Percentiles rank a stretch among this genome's conserved stretches.
Conservation (phyloP, 2,113 vertebrate genomes). For the Equus quagga region DNA sequence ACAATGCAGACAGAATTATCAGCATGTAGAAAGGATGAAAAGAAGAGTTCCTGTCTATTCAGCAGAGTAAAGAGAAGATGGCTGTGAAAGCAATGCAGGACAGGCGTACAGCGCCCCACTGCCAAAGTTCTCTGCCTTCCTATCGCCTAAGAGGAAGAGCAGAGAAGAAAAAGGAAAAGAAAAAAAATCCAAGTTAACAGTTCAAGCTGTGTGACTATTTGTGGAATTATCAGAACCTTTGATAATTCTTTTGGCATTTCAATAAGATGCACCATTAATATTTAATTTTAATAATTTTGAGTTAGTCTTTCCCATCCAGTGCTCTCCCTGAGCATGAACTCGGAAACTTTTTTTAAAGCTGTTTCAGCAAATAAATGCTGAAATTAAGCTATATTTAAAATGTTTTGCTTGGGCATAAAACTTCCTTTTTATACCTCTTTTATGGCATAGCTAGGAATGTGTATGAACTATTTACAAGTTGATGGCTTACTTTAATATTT, state of each 20-base stretch:
- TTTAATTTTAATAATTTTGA: conserved; percentile 69
- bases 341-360: background rate
- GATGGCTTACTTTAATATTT: background rate
- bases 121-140: background rate
- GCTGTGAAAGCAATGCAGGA: too few relatives aligned
- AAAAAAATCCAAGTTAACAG: background rate
- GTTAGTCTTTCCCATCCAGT: background rate
- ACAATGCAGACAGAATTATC: background rate
- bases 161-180: background rate
- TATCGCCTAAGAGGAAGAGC: background rate
- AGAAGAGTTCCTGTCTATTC: background rate
- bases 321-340: conserved; percentile 8
- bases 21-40: background rate
- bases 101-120: background rate
- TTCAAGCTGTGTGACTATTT: background rate
- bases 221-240: background rate
- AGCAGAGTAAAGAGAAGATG: background rate
- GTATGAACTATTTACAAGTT: background rate
- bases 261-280: conserved; percentile 59
- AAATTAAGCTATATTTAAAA: conserved; percentile 30
- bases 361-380: conserved; percentile 21
- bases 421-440: background rate
- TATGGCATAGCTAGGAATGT: background rate
- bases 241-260: conserved; percentile 49
- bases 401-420: conserved; percentile 37